Evolutionary conservation across 2,113 vertebrate species (phyloP), one percentile per base, ranked within the genome.

Genomic region (Perca fluviatilis): DNA sequence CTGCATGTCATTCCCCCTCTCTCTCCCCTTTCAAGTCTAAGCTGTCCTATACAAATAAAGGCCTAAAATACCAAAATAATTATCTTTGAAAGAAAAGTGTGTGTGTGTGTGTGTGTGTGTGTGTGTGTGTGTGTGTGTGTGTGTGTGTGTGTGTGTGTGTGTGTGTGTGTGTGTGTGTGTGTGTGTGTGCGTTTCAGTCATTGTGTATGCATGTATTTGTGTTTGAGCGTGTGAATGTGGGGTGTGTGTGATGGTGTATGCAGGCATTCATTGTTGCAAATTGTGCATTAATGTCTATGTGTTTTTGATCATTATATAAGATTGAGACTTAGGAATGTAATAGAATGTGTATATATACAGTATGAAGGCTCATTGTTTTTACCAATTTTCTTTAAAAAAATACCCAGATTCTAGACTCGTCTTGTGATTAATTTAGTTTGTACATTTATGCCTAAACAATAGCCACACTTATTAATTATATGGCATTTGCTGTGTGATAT

Each of bases 341-440:
- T 18, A 23, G 40, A 70, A 23, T 62, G 21, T 60, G 57, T 47
- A 53, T n/a, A 68, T 77, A 14, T 64, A 13, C 30, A 54, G 7
- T 40, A 33, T 75, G 84, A 87, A 23, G 87, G 87, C 87, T 92
- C 83, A 68, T 77, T 87, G 49, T 87, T 90, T 85, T 79, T 0
- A 33, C 1, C 9, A 6, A 14, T 63, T 57, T 56, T 4, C 6
- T 5, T 18, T 36, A 7, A 0, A 23, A 63, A 69, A 51, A 25
- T 8, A 14, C 4, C 0, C 16, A 30, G 8, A 46, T 67, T 33
- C 49, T 16, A 15, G 50, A 54, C 19, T 11, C 1, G 4, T 40
- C 15, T 25, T 18, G 27, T 18, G 19, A 53, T 65, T 62, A 43
- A n/a, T 74, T 40, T 23, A 40, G 11, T 30, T 56, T 21, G 1